phyloP scores from a whole-genome alignment of 2,888 invertebrate genomes.

The Parnassius orleans region DNA sequence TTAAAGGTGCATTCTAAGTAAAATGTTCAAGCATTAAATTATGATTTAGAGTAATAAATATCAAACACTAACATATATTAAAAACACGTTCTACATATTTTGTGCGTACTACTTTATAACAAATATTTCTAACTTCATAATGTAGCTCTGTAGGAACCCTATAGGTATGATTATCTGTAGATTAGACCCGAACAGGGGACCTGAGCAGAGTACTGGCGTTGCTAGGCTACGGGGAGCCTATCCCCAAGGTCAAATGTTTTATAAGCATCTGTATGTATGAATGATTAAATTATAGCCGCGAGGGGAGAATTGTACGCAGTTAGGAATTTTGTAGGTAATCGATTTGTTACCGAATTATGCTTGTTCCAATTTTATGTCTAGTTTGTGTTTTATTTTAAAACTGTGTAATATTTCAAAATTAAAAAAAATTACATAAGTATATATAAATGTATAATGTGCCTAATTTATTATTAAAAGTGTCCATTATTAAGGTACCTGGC shows the following conservation, averaged over 20 bases:
- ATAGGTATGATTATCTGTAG: slow-evolving; percentile 72
- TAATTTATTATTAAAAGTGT: too few species aligned
- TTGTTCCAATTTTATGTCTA: slow-evolving; percentile 19
- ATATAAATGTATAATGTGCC: too few species aligned
- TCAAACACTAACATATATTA: too few species aligned
- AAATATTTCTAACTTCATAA: slow-evolving; percentile 53
- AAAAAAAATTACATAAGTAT: too few species aligned
- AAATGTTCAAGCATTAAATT: too few species aligned
- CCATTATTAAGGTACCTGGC: too few species aligned
- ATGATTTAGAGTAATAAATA: too few species aligned
- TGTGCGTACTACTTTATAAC: not conserved
- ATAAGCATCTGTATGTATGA: slow-evolving; percentile 55
- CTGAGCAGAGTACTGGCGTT: slow-evolving; percentile 64
- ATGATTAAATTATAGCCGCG: slow-evolving; percentile 46
- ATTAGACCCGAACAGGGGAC: slow-evolving; percentile 68
- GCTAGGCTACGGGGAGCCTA: slow-evolving; percentile 72
- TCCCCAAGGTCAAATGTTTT: slow-evolving; percentile 74
- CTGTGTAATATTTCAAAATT: not conserved
- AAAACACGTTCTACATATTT: not conserved
- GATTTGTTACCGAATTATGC: slow-evolving; percentile 23
- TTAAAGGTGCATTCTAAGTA: too few species aligned
- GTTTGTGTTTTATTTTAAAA: not conserved
- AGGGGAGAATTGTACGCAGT: slow-evolving; percentile 49
- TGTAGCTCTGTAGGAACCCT: slow-evolving; percentile 57
- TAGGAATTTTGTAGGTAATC: slow-evolving; percentile 29